Evolutionary conservation across 2,113 vertebrate species (phyloP), one percentile per base, ranked within the genome.

Genomic region (Phylloscopus trochilus): DNA sequence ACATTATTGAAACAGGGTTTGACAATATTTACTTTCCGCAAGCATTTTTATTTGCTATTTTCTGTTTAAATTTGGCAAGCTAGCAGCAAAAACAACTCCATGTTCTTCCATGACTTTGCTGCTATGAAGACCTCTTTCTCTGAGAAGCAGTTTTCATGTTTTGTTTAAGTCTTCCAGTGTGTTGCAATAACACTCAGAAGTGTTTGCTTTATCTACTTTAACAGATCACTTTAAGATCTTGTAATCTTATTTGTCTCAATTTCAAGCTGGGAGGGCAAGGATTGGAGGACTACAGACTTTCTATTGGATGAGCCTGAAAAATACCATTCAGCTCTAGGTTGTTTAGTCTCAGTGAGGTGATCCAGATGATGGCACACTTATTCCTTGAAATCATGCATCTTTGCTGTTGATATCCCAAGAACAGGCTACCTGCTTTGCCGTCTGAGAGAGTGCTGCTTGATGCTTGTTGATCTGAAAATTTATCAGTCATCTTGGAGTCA

Each of bases 361-460:
- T 85, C 17, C 41, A 37, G n/a, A 33, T 51, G 17, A 33, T 76
- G 15, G 6, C 7, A 10, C 1, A 1, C 77, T 66, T 69, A 7
- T 70, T 83, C 56, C n/a, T 92, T 81, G 26, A 70, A 70, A 37
- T 47, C 0, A 0, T 33, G 13, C 2, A 1, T 64, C 37, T 82
- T 73, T 84, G 13, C 27, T 47, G 35, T 30, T 80, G 18, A 6
- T 78, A 16, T n/a, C 58, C 22, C 39, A 66, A 23, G 43, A 64
- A 30, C 2, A 70, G 51, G 13, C 26, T 1, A 0, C 10, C 5
- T 0, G 0, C 31, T 85, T 68, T 44, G 13, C 44, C 56, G 24
- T 64, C 30, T 58, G 18, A 60, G 58, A 30, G 16, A 7, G 4
- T 72, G 18, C 11, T 11, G 63, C 39, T 62, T 47, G 20, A 24